Conservation (phyloP, 2,888 invertebrate genomes). For the Acanthosepion pharaonis region DNA sequence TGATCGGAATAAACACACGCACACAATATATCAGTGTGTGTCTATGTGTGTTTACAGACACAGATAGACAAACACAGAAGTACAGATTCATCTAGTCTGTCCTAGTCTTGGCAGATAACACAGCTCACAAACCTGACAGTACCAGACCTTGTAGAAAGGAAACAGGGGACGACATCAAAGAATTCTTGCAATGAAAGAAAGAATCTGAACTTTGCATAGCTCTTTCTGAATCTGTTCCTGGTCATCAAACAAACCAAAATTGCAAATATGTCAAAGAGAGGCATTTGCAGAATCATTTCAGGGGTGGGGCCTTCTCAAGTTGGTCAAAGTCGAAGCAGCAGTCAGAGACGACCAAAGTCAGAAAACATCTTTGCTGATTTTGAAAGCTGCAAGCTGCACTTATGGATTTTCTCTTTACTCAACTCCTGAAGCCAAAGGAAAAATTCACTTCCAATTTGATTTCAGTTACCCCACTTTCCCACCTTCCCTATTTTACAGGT, state of each 20-base stretch:
- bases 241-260: slow-evolving; percentile 14
- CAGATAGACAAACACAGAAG: background rate
- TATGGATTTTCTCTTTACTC: background rate
- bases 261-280: slow-evolving; percentile 33
- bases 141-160: background rate
- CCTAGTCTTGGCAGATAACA: background rate
- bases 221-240: slow-evolving; percentile 14
- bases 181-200: background rate
- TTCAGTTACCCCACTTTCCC: background rate
- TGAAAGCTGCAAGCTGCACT: slow-evolving; percentile 15
- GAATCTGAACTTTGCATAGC: slow-evolving; percentile 33
- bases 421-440: background rate
- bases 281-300: slow-evolving; percentile 14
- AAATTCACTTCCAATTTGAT: background rate
- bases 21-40: background rate
- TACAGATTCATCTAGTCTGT: background rate
- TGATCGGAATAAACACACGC: background rate
- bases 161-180: slow-evolving; percentile 21
- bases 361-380: slow-evolving; percentile 33
- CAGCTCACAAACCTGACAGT: slow-evolving; percentile 8
- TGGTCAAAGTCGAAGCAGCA: slow-evolving; percentile 6
- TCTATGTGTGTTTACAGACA: background rate
- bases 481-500: background rate
- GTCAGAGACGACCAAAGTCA: slow-evolving; percentile 2
- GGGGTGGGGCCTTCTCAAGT: background rate